These are phyloP conservation scores for Ceyx erithaca DNA, from an alignment of 2,797 vertebrate species.

Conservation along the genomic window DNA sequence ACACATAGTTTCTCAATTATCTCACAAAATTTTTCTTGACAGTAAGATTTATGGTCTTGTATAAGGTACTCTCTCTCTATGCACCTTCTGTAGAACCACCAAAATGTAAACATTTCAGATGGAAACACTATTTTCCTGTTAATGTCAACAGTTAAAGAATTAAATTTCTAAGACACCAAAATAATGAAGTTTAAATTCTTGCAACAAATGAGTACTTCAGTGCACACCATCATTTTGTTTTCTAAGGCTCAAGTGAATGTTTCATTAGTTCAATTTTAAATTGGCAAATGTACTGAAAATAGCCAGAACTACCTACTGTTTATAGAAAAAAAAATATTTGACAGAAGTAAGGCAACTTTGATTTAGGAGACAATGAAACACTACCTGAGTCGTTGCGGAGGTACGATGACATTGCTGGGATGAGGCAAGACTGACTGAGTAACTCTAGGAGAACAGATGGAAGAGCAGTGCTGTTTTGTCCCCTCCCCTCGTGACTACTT, in stretches of 20 bases:
- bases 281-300: neutral
- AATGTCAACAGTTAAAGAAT: neutral
- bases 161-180: neutral
- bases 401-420: slow-evolving; percentile 98
- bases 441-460: slow-evolving; percentile 93
- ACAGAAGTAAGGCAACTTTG: neutral
- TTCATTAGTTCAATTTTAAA: neutral
- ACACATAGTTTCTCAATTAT: neutral
- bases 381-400: slow-evolving; percentile 97
- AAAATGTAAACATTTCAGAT: neutral
- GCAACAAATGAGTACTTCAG: neutral
- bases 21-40: neutral
- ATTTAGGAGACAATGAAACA: neutral
- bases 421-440: slow-evolving; percentile 96
- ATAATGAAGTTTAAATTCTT: neutral
- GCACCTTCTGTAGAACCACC: neutral
- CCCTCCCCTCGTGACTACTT: slow-evolving; percentile 82
- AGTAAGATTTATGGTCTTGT: neutral
- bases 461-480: slow-evolving; percentile 91
- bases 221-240: neutral
- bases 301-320: neutral
- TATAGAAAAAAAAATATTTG: neutral
- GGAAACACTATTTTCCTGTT: neutral
- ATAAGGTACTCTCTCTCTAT: neutral
- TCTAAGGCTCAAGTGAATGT: neutral